A percentile compares a stretch with the other conserved stretches of the same genome.
phyloP scores from a whole-genome alignment of 2,113 vertebrate genomes.

The Ophthalmolycus amberensis region DNA sequence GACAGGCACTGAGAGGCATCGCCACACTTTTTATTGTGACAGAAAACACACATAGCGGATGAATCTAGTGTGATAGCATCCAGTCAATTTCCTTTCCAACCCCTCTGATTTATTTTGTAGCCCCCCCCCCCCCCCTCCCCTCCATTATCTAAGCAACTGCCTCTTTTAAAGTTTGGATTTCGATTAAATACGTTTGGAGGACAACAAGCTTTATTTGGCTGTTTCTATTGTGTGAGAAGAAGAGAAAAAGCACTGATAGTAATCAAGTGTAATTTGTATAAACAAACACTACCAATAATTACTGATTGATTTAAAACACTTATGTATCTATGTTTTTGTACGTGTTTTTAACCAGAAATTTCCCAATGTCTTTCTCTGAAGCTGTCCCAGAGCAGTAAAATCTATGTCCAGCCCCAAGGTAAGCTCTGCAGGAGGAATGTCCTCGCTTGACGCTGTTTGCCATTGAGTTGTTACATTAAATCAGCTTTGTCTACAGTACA shows the following conservation, averaged over 20 bases:
- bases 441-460: slow-evolving; percentile 27
- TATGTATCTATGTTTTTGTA: neutral
- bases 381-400: slow-evolving; percentile 87
- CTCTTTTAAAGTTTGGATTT: slow-evolving; percentile 44
- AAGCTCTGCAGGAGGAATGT: slow-evolving; percentile 67
- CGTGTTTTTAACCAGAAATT: slow-evolving; percentile 41
- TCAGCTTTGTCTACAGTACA: slow-evolving; percentile 53
- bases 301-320: slow-evolving; percentile 11
- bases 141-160: slow-evolving; percentile 53
- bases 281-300: slow-evolving; percentile 7
- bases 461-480: slow-evolving; percentile 60
- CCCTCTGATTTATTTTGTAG: slow-evolving; percentile 65
- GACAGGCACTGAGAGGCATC: slow-evolving; percentile 66
- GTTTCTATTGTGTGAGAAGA: slow-evolving; percentile 1
- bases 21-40: slow-evolving; percentile 67
- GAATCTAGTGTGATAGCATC: slow-evolving; percentile 78
- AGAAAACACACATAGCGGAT: slow-evolving; percentile 73
- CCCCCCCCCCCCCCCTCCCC: slow-evolving; percentile 33
- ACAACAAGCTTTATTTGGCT: slow-evolving; percentile 29
- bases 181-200: slow-evolving; percentile 31
- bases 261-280: slow-evolving; percentile 28
- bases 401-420: slow-evolving; percentile 94
- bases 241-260: slow-evolving; percentile 13
- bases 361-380: slow-evolving; percentile 70
- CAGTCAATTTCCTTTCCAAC: slow-evolving; percentile 77